These are phyloP conservation scores for Drosophila athabasca DNA, from an alignment of 1,140 invertebrate genomes.

Conservation along the genomic window DNA sequence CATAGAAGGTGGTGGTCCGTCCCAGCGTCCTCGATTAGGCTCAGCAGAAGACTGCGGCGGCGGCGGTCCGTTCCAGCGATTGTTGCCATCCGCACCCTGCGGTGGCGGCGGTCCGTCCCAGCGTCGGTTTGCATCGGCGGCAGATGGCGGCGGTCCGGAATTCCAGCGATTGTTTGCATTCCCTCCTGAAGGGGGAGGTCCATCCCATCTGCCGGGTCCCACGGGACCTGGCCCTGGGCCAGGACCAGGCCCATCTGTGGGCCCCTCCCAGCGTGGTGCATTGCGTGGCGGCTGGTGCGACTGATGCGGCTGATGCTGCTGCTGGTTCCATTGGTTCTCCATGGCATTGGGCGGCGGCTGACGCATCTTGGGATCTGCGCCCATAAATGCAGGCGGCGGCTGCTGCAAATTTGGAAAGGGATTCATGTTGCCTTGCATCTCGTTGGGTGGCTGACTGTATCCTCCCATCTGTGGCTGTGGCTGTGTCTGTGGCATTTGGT, in stretches of 20 bases:
- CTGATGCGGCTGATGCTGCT: slow-evolving; percentile 4
- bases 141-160: neutral
- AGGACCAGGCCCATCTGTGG: neutral
- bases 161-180: slow-evolving; percentile 21
- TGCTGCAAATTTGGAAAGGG: slow-evolving; percentile 65
- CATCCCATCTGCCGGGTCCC: slow-evolving; percentile 11
- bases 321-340: slow-evolving; percentile 30
- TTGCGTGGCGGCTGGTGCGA: too few species aligned
- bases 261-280: slow-evolving; percentile 39
- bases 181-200: slow-evolving; percentile 1
- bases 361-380: slow-evolving; percentile 10
- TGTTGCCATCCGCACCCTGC: neutral
- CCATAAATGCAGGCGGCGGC: slow-evolving; percentile 48
- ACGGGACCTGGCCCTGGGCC: neutral
- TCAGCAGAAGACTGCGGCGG: neutral
- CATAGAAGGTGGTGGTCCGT: slow-evolving; percentile 19
- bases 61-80: slow-evolving; percentile 27
- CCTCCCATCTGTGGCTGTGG: too few species aligned
- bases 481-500: slow-evolving; percentile 18
- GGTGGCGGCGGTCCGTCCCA: slow-evolving; percentile 26
- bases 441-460: slow-evolving; percentile 5
- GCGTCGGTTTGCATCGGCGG: slow-evolving; percentile 11
- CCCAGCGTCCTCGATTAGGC: slow-evolving; percentile 14
- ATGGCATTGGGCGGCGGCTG: slow-evolving; percentile 19
- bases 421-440: slow-evolving; percentile 18